Percentiles rank a stretch among this genome's conserved stretches.
Evolutionary conservation across 2,888 invertebrate genomes (phyloP).

Genomic region (Eupithecia exiguata): DNA sequence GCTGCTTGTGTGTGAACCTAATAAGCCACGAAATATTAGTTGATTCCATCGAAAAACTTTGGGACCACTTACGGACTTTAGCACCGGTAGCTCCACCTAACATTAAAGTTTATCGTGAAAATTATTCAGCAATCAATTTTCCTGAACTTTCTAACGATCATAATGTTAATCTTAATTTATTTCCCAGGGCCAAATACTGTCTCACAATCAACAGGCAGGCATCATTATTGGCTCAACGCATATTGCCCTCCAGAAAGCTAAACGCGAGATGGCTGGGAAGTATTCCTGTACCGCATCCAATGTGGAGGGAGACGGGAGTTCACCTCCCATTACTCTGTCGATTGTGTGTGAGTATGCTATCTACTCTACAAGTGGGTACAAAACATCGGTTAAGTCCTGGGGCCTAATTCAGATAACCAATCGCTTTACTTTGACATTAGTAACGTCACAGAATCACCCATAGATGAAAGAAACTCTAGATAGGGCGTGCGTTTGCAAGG

Average conservation of each 20-base stretch:
- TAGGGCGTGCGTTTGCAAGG: too few species aligned
- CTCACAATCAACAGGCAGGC: slow-evolving; percentile 92
- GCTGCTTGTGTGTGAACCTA: too few species aligned
- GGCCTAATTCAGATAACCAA: too few species aligned
- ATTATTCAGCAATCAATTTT: too few species aligned
- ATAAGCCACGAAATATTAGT: too few species aligned
- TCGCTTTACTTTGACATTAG: too few species aligned
- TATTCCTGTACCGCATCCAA: slow-evolving; percentile 95
- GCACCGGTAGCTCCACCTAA: too few species aligned
- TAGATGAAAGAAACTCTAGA: too few species aligned
- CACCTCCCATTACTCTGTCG: slow-evolving; percentile 90
- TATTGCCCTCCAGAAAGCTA: slow-evolving; percentile 91
- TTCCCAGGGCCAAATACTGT: slow-evolving; percentile 90
- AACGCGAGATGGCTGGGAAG: slow-evolving; percentile 85
- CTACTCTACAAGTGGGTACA: not conserved
- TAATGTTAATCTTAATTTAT: not conserved
- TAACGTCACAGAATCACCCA: too few species aligned
- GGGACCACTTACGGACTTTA: too few species aligned
- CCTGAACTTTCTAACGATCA: not conserved
- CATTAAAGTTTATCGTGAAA: too few species aligned
- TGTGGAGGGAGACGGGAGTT: slow-evolving; percentile 95
- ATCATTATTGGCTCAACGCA: slow-evolving; percentile 93
- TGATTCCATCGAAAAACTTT: too few species aligned
- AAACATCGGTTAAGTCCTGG: not conserved
- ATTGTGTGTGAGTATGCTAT: slow-evolving; percentile 92